Base-by-base conservation (phyloP, 1,140 invertebrate species). In the Heliconius hewitsoni region DNA sequence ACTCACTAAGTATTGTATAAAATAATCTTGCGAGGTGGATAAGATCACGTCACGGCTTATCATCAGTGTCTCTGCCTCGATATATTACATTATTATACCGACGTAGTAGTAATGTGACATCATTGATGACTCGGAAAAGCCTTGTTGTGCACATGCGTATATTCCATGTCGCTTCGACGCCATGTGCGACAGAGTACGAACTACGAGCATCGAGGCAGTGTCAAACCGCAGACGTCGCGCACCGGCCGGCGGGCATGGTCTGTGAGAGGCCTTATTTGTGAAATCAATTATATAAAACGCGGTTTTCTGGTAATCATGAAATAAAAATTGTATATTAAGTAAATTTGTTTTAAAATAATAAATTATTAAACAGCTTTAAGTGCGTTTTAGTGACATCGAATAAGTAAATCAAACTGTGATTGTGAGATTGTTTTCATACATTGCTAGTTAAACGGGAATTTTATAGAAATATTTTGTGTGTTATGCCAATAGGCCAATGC, bases 101-200 rank as follows among this genome's bases (percentile, higher is more conserved):
- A 42, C 74, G 81, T 87, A 82, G 83, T 84, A 84, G 79, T 76
- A 34, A 80, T 74, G 84, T 87, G 83, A 89, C 87, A 87, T 90
- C 84, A 87, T 72, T 81, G 80, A 81, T 80, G 83, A 82, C 82
- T 88, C 78, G 86, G 86, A 88, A 90, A 91, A 91, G 73, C 84
- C 82, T 83, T 82, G 84, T 85, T 82, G 80, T 83, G 90, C 90
- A 89, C 90, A 91, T 92, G 91, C 91, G 91, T 91, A 84, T 85
- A 89, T 86, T 85, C 83, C 85, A 86, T 84, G 87, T 87, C 83
- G 74, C 74, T 82, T 73, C 81, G 81, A 66, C 78, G 83, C 78
- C 79, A 74, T 76, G 85, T 75, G 78, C 84, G 83, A 82, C 83
- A 78, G 76, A 77, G 39, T 77, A 73, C 80, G 52, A 60, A 71